These are phyloP conservation scores for Ceryle rudis DNA, from an alignment of 2,797 vertebrate species.

Conservation along the genomic window DNA sequence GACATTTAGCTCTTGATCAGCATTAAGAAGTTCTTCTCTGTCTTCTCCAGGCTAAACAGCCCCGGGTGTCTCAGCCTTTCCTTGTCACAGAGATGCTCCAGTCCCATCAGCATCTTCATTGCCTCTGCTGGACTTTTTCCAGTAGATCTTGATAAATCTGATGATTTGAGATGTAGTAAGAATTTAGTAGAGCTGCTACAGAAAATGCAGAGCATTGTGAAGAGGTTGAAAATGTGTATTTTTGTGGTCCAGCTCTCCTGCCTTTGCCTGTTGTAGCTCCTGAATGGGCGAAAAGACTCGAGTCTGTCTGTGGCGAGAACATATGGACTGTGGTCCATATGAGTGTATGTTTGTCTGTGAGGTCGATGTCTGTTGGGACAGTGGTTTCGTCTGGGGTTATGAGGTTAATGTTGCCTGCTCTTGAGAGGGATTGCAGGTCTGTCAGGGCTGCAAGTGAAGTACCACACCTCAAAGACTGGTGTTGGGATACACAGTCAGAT, in stretches of 20 bases:
- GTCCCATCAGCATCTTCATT: neutral
- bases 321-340: fast-evolving
- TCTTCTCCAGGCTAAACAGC: neutral
- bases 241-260: neutral
- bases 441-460: neutral
- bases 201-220: neutral
- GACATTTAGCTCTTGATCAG: neutral
- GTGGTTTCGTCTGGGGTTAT: fast-evolving
- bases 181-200: neutral
- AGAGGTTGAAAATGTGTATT: neutral
- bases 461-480: neutral
- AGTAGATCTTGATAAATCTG: neutral
- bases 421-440: neutral
- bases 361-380: neutral
- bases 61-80: neutral
- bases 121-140: neutral
- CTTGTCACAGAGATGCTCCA: neutral
- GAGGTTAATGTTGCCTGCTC: fast-evolving
- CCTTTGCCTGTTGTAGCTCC: neutral
- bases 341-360: fast-evolving
- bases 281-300: neutral
- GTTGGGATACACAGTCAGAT: neutral
- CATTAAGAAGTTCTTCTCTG: neutral
- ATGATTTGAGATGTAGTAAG: neutral
- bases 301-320: neutral